phyloP scores from a whole-genome alignment of 2,888 invertebrate species.

The Pteria penguin region DNA sequence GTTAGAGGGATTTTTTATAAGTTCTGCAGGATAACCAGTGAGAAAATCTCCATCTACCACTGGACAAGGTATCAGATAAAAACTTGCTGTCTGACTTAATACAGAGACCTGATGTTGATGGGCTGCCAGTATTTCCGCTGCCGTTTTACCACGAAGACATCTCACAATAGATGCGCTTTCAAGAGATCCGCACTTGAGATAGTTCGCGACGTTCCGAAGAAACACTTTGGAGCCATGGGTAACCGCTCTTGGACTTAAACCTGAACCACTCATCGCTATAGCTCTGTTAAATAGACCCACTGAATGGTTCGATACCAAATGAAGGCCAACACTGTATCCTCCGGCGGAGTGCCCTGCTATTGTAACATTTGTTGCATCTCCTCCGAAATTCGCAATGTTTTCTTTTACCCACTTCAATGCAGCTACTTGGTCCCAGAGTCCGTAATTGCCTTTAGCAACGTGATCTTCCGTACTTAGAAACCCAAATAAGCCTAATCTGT shows the following conservation, averaged over 20 bases:
- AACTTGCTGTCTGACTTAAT: neutral
- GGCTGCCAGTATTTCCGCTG: conserved; percentile 30
- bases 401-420: conserved; percentile 83
- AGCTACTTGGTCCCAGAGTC: conserved; percentile 95
- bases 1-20: conserved; percentile 4
- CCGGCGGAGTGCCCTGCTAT: conserved; percentile 94
- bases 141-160: conserved; percentile 42
- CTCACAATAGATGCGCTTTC: conserved; percentile 6
- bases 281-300: conserved; percentile 55
- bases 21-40: conserved; percentile 7
- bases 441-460: conserved; percentile 93
- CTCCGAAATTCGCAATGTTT: conserved; percentile 79
- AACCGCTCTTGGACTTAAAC: conserved; percentile 37
- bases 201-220: neutral
- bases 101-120: neutral
- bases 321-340: conserved; percentile 48
- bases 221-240: conserved; percentile 28
- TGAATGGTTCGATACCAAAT: conserved; percentile 44
- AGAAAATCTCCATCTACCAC: conserved; percentile 53
- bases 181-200: conserved; percentile 1
- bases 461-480: conserved; percentile 72
- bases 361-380: conserved; percentile 94
- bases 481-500: conserved; percentile 94
- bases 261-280: conserved; percentile 60
- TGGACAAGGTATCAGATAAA: conserved; percentile 40